These are phyloP conservation scores for Contarinia nasturtii DNA, from an alignment of 1,140 invertebrate species.

Conservation along the genomic window DNA sequence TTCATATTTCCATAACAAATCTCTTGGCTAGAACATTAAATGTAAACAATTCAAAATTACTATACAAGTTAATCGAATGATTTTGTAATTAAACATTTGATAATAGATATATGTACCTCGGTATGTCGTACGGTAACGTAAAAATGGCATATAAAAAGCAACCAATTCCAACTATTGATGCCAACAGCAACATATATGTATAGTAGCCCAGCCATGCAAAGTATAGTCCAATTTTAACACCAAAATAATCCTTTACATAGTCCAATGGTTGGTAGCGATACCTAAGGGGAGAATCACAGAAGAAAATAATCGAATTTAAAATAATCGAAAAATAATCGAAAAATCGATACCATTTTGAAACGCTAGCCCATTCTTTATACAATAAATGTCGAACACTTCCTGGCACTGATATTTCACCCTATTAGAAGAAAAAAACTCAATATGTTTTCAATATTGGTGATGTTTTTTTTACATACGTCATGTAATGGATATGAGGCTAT, in stretches of 20 bases:
- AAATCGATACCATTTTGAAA: slow-evolving; percentile 59
- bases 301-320: too few species aligned
- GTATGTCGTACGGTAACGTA: slow-evolving; percentile 48
- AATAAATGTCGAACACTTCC: slow-evolving; percentile 57
- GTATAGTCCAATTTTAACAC: slow-evolving; percentile 84
- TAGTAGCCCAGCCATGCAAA: slow-evolving; percentile 97
- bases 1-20: slow-evolving; percentile 43
- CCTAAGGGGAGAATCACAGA: too few species aligned
- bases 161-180: slow-evolving; percentile 61
- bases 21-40: slow-evolving; percentile 43
- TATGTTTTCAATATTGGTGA: too few species aligned
- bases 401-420: slow-evolving; percentile 48
- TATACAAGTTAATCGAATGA: too few species aligned
- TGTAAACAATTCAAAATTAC: not conserved
- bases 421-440: slow-evolving; percentile 2
- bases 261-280: slow-evolving; percentile 76
- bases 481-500: slow-evolving; percentile 77
- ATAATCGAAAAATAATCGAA: too few species aligned
- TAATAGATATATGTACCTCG: slow-evolving; percentile 34
- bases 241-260: slow-evolving; percentile 79
- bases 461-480: slow-evolving; percentile 41
- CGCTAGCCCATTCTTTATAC: slow-evolving; percentile 69
- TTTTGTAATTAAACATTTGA: not conserved
- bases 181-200: slow-evolving; percentile 78
- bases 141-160: slow-evolving; percentile 65